These are phyloP conservation scores for Hyaena hyaena DNA, from an alignment of 2,113 vertebrate genomes.

Conservation along the genomic window DNA sequence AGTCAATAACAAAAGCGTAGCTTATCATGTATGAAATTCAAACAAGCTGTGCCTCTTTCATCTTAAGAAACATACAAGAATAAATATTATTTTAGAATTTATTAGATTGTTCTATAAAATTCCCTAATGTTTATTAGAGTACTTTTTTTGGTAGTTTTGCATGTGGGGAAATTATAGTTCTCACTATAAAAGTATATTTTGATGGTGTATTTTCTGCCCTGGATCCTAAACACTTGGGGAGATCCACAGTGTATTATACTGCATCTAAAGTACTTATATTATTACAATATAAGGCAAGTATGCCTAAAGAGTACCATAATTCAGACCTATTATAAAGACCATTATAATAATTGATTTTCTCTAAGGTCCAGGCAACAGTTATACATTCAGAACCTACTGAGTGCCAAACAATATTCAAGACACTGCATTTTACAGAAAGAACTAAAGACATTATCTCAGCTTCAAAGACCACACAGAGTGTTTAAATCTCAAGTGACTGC, in stretches of 20 bases:
- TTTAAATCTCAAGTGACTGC: neutral
- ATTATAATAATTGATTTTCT: slow-evolving; percentile 47
- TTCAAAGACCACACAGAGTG: slow-evolving; percentile 8
- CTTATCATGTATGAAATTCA: neutral
- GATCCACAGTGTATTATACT: neutral
- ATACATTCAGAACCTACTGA: neutral
- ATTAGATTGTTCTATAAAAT: neutral
- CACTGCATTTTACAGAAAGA: neutral
- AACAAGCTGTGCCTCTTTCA: neutral
- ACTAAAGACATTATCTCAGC: neutral
- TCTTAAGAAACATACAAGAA: neutral
- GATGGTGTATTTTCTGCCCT: neutral
- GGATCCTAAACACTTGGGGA: neutral
- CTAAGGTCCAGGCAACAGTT: neutral
- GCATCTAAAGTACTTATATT: neutral
- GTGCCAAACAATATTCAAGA: neutral
- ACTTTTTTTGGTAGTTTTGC: neutral
- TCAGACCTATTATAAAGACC: slow-evolving; percentile 12
- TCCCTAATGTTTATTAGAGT: neutral
- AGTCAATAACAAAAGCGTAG: neutral
- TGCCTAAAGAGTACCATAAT: neutral
- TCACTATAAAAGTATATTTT: neutral
- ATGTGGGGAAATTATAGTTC: neutral
- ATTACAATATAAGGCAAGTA: neutral
- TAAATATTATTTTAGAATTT: neutral